Evolutionary conservation across 2,113 vertebrate genomes (phyloP).

Genomic region (Osmerus eperlanus): DNA sequence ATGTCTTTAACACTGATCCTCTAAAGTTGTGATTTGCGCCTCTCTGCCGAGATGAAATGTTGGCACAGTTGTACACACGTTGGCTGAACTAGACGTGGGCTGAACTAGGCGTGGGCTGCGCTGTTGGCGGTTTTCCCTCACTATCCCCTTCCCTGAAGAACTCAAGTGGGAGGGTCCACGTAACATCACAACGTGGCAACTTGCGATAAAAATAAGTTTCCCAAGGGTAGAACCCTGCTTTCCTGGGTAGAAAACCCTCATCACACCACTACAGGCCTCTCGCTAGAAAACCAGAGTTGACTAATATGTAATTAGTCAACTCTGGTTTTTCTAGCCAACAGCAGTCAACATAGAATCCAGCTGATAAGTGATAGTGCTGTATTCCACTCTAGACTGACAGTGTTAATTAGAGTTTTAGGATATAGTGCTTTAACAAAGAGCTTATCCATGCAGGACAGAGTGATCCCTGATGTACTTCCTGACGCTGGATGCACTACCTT

Average conservation of each 20-base stretch:
- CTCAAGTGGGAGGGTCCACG: conserved; percentile 60
- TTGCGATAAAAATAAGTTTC: conserved; percentile 53
- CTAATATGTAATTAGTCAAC: too few relatives aligned
- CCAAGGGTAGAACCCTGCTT: conserved; percentile 11
- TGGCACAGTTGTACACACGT: conserved; percentile 47
- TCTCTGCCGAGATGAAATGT: conserved; percentile 28
- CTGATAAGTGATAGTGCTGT: too few relatives aligned
- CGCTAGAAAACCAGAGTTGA: not conserved
- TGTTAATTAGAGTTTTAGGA: too few relatives aligned
- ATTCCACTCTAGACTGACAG: too few relatives aligned
- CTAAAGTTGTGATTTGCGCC: not conserved
- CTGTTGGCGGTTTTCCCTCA: conserved; percentile 1
- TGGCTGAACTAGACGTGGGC: conserved; percentile 29
- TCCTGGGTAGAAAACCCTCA: not conserved
- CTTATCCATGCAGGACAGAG: too few relatives aligned
- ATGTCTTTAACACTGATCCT: not conserved
- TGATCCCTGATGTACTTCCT: not conserved
- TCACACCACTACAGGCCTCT: not conserved
- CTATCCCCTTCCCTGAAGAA: conserved; percentile 30
- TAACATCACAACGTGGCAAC: conserved; percentile 74
- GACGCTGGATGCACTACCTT: not conserved
- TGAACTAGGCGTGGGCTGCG: conserved; percentile 10
- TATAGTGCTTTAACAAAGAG: too few relatives aligned
- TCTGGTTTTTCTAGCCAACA: too few relatives aligned
- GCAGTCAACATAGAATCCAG: too few relatives aligned